phyloP scores from a whole-genome alignment of 2,113 vertebrate genomes.

The Ptychochromis oligacanthus region DNA sequence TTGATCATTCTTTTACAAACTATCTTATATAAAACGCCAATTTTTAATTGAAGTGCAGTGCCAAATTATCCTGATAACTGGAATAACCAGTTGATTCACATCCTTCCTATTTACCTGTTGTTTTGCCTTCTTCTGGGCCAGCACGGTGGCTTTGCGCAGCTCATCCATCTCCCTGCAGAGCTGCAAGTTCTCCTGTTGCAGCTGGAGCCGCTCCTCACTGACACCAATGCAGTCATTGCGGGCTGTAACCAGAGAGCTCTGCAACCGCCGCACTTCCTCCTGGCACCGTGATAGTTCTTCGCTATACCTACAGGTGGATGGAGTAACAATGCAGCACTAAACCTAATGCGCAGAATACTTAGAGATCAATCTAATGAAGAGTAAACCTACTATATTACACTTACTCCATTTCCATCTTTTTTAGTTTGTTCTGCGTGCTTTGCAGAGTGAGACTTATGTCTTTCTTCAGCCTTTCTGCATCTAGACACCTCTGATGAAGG shows the following conservation, averaged over 20 bases:
- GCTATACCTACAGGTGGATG: conserved; percentile 75
- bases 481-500: conserved; percentile 88
- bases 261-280: conserved; percentile 87
- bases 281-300: conserved; percentile 89
- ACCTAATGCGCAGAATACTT: not conserved
- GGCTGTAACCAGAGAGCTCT: conserved; percentile 82
- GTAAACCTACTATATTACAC: conserved; percentile 42
- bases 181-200: conserved; percentile 90
- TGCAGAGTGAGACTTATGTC: conserved; percentile 87
- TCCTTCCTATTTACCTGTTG: conserved; percentile 81
- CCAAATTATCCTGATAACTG: no score
- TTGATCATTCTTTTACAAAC: no score
- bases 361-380: not conserved
- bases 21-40: no score
- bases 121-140: conserved; percentile 87
- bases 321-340: not conserved
- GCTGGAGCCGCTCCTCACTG: conserved; percentile 89
- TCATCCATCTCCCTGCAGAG: conserved; percentile 85
- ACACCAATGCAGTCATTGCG: conserved; percentile 84
- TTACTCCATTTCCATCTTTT: conserved; percentile 90
- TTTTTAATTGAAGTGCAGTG: no score
- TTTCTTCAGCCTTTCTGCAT: conserved; percentile 86
- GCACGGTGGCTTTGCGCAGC: conserved; percentile 81
- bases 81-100: not conserved
- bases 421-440: conserved; percentile 86